These are phyloP conservation scores for Crepidodera aurea DNA, from an alignment of 2,888 invertebrate species.

Conservation along the genomic window DNA sequence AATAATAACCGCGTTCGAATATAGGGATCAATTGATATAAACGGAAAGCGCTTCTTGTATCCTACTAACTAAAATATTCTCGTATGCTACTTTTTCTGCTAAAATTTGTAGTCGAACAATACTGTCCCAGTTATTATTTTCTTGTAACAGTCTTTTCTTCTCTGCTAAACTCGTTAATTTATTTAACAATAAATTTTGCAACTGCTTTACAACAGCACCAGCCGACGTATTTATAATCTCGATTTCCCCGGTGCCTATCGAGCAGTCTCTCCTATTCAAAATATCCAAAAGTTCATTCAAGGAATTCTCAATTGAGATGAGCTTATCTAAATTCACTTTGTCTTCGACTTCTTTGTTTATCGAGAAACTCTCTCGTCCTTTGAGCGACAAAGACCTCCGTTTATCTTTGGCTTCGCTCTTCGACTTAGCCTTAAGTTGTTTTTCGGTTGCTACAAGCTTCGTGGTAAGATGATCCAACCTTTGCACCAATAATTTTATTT, in stretches of 20 bases:
- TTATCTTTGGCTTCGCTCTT: constrained; percentile 83
- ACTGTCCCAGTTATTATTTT: constrained; percentile 73
- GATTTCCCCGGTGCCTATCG: constrained; percentile 64
- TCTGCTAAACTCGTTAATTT: constrained; percentile 76
- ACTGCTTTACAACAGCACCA: constrained; percentile 68
- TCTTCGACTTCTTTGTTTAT: constrained; percentile 86
- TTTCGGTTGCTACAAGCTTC: constrained; percentile 82
- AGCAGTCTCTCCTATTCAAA: constrained; percentile 59
- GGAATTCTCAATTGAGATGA: constrained; percentile 72
- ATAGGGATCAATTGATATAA: no score
- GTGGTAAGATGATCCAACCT: constrained; percentile 84
- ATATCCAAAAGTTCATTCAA: constrained; percentile 70
- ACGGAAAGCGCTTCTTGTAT: constrained; percentile 75
- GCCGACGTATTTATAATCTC: constrained; percentile 67
- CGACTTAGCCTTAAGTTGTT: constrained; percentile 81
- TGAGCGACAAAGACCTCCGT: constrained; percentile 81
- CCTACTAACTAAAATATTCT: constrained; percentile 71
- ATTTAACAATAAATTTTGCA: constrained; percentile 73
- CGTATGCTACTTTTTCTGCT: constrained; percentile 83
- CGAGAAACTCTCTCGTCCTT: constrained; percentile 78
- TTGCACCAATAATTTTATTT: constrained; percentile 81
- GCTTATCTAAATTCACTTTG: constrained; percentile 74
- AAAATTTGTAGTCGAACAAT: constrained; percentile 74
- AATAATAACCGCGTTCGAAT: no score
- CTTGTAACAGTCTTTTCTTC: constrained; percentile 71